These are phyloP conservation scores for Ariolimax columbianus DNA, from an alignment of 2,888 invertebrate species.

Conservation along the genomic window DNA sequence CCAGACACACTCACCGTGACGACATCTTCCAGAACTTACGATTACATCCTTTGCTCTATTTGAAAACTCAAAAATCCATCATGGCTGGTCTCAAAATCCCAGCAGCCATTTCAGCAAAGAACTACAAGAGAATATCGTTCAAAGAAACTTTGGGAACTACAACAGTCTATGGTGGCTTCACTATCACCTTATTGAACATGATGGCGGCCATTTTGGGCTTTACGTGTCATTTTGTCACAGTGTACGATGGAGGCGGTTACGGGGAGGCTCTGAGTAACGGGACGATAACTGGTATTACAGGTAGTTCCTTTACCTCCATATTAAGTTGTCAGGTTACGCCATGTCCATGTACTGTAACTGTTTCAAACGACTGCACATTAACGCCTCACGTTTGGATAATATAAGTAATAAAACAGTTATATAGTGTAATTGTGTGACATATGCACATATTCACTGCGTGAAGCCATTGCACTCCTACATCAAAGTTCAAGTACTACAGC, in stretches of 20 bases:
- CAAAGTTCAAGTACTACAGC: too few species aligned
- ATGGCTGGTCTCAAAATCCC: conserved; percentile 18
- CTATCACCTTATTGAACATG: neutral
- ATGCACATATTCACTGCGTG: too few species aligned
- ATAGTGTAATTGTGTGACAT: too few species aligned
- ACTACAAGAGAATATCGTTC: neutral
- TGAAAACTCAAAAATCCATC: conserved; percentile 14
- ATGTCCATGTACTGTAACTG: too few species aligned
- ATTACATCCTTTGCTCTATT: neutral
- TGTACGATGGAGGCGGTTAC: conserved; percentile 25
- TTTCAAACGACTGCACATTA: too few species aligned
- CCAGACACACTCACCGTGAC: neutral
- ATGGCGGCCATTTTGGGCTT: conserved; percentile 6
- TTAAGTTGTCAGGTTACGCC: too few species aligned
- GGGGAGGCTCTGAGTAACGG: conserved; percentile 22
- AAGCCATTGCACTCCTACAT: too few species aligned
- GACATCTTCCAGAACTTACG: neutral
- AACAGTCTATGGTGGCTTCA: conserved; percentile 8
- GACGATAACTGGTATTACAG: conserved; percentile 30
- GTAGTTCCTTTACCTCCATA: too few species aligned
- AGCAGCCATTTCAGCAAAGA: conserved; percentile 11
- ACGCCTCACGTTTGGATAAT: too few species aligned
- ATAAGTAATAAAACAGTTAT: too few species aligned
- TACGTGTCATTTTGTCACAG: neutral
- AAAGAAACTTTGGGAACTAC: neutral